Evolutionary conservation across 2,113 vertebrate species (phyloP).

Genomic region (Eleginops maclovinus): DNA sequence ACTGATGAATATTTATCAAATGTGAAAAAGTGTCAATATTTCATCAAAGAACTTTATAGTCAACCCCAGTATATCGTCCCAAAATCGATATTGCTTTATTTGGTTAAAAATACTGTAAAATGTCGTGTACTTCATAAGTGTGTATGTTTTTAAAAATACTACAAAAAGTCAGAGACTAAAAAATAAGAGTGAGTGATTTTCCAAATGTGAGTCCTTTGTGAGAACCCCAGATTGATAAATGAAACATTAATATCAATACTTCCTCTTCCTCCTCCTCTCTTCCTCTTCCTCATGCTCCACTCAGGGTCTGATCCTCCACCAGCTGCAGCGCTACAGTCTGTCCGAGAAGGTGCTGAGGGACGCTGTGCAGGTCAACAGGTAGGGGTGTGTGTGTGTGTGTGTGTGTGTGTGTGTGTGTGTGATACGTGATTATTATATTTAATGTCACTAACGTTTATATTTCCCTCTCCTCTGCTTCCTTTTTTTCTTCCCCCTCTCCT

Average conservation of each 20-base stretch:
- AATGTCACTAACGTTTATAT: background rate
- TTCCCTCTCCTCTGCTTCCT: background rate
- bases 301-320: conserved; percentile 95
- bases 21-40: no score
- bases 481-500: background rate
- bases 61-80: no score
- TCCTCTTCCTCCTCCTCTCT: background rate
- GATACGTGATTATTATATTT: background rate
- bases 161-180: background rate
- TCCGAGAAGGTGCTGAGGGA: conserved; percentile 97
- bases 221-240: background rate
- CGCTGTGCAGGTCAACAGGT: conserved; percentile 95
- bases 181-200: background rate
- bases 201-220: background rate
- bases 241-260: no score
- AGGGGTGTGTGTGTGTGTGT: conserved; percentile 4
- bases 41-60: no score
- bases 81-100: no score
- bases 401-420: background rate
- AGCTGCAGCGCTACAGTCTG: conserved; percentile 94
- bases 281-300: background rate
- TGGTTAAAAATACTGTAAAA: no score
- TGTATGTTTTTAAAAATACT: background rate
- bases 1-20: no score
- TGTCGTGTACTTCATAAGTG: background rate